These are phyloP conservation scores for Hippocampus comes DNA, from an alignment of 2,113 vertebrate species.

Conservation along the genomic window DNA sequence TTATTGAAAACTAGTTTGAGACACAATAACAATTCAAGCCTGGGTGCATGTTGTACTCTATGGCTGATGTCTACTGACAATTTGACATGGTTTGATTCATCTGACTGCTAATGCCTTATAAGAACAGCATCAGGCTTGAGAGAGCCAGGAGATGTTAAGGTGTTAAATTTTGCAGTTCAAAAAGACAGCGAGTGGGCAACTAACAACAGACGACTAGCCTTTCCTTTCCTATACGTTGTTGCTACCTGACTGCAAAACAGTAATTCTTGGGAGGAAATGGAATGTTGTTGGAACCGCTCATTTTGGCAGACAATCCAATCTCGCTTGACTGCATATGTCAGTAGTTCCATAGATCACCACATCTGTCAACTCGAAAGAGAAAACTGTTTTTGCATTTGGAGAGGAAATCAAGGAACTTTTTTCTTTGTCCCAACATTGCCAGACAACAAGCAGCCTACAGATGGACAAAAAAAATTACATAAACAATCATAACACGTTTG, in stretches of 20 bases:
- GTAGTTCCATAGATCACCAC: slow-evolving; percentile 4
- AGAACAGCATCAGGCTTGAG: not conserved
- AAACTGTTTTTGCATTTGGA: not conserved
- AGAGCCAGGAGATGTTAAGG: not conserved
- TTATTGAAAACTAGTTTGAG: not conserved
- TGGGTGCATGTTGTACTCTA: not conserved
- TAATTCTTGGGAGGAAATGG: not conserved
- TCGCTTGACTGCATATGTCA: not conserved
- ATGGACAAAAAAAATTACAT: not conserved
- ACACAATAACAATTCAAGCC: not conserved
- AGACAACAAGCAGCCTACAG: not conserved
- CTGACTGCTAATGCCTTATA: not conserved
- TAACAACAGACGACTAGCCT: not conserved
- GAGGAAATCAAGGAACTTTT: not conserved
- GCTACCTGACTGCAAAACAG: not conserved
- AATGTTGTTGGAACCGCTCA: slow-evolving; percentile 5
- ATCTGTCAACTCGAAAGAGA: slow-evolving; percentile 4
- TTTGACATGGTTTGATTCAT: not conserved
- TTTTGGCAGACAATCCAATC: slow-evolving; percentile 17
- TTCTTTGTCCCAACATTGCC: not conserved
- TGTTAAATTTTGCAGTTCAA: not conserved
- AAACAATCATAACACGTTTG: not conserved
- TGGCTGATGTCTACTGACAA: not conserved
- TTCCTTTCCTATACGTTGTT: not conserved
- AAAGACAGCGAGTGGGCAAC: not conserved